Base-by-base conservation (phyloP, 2,888 invertebrate species). In the Pandemis corylana region DNA sequence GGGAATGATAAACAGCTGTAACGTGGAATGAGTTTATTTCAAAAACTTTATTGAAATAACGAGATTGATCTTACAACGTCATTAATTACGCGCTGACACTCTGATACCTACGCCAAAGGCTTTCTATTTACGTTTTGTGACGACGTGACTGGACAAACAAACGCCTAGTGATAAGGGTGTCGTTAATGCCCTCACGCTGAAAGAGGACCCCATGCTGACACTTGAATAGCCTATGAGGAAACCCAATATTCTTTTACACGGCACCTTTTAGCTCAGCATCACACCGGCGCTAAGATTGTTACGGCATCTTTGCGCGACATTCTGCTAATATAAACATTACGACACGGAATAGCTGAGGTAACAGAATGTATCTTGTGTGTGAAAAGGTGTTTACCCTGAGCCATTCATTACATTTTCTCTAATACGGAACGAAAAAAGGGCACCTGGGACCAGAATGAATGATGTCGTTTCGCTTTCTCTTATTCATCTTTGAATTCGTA, bases 101-200 rank as follows among this genome's bases (percentile, higher is more conserved):
- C 49, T 63, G 63, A 70, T 53, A 20, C 62, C 36, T 59, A 61
- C 36, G 15, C 61, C 6, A 28, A 59, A 61, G 49, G 46, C 20
- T 66, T 72, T 67, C 61, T 83, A 83, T 86, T 87, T 88, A 85
- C 83, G 82, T 84, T 83, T 82, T 76, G 79, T 76, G 76, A 80
- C 80, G 81, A 84, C 84, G 85, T 87, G 85, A 85, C 86, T 84
- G 85, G 82, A 84, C 83, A 86, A 87, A 87, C 85, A 86, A 85
- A 83, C 77, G 74, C 78, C 76, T 82, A 80, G 82, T 83, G 84
- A 84, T 87, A 88, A 89, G 85, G 87, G 85, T 82, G 78, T 76
- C 77, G 78, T 83, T 87, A 88, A 87, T 87, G 85, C 85, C 85
- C 84, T 85, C 82, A 80, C 76, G 80, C 79, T 81, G 80, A 83